Evolutionary conservation across 2,797 vertebrate genomes (phyloP).

Genomic region (Oreochromis grahami): DNA sequence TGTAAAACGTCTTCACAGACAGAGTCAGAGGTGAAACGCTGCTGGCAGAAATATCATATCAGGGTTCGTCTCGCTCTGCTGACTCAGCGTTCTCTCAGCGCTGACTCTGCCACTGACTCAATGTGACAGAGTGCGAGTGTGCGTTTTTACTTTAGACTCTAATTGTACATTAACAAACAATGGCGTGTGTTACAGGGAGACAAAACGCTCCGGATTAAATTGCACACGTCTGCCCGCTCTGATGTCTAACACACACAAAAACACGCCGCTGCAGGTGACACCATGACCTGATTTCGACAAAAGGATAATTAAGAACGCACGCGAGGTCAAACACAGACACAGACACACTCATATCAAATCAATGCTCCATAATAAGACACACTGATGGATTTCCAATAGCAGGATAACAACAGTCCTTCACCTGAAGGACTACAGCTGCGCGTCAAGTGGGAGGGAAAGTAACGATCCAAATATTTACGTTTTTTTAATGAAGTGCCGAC

Average conservation of each 20-base stretch:
- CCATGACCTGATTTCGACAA: background rate
- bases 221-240: background rate
- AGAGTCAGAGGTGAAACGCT: background rate
- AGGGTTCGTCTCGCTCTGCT: background rate
- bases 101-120: background rate
- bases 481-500: background rate
- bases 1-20: background rate
- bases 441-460: background rate
- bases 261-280: background rate
- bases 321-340: background rate
- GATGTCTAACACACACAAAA: background rate
- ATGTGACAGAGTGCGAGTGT: background rate
- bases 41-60: constrained; percentile 1
- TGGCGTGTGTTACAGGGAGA: background rate
- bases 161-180: background rate
- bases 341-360: background rate
- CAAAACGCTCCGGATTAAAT: background rate
- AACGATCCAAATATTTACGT: background rate
- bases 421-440: background rate
- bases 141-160: background rate
- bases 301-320: background rate
- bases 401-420: background rate
- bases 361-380: background rate
- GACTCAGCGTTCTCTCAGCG: background rate
- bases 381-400: background rate